Evolutionary conservation across 2,113 vertebrate species (phyloP).

Genomic region (Hystrix brachyura): DNA sequence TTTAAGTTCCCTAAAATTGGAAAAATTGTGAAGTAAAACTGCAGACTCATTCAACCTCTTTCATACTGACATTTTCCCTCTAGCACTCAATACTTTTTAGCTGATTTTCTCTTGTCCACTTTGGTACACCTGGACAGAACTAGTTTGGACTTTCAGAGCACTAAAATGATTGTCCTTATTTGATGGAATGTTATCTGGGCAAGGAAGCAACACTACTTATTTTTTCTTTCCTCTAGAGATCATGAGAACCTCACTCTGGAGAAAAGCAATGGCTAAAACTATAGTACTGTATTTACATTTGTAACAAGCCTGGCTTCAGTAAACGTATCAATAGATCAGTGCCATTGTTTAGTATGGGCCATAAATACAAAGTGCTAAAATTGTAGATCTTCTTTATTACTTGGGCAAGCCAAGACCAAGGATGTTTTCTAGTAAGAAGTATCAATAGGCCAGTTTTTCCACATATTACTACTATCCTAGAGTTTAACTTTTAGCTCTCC

Average conservation of each 20-base stretch:
- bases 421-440: neutral
- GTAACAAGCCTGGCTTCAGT: neutral
- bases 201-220: conserved; percentile 31
- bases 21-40: conserved; percentile 72
- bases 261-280: conserved; percentile 43
- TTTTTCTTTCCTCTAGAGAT: conserved; percentile 41
- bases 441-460: neutral
- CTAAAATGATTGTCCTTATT: conserved; percentile 54
- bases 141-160: conserved; percentile 54
- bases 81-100: neutral
- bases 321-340: neutral
- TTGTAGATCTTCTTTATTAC: neutral
- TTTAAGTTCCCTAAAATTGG: conserved; percentile 71
- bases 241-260: neutral
- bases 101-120: conserved; percentile 49
- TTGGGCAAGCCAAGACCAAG: conserved; percentile 2
- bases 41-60: conserved; percentile 74
- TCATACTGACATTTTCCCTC: neutral
- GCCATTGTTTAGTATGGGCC: neutral
- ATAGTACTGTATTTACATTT: neutral
- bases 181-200: conserved; percentile 29
- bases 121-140: conserved; percentile 61
- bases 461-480: conserved; percentile 27
- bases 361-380: conserved; percentile 30
- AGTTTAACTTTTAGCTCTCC: conserved; percentile 44